Percentiles rank a stretch among this genome's conserved stretches.
These are phyloP conservation scores for Muschampia plurimacula DNA, from an alignment of 2,888 invertebrate genomes.

Conservation along the genomic window DNA sequence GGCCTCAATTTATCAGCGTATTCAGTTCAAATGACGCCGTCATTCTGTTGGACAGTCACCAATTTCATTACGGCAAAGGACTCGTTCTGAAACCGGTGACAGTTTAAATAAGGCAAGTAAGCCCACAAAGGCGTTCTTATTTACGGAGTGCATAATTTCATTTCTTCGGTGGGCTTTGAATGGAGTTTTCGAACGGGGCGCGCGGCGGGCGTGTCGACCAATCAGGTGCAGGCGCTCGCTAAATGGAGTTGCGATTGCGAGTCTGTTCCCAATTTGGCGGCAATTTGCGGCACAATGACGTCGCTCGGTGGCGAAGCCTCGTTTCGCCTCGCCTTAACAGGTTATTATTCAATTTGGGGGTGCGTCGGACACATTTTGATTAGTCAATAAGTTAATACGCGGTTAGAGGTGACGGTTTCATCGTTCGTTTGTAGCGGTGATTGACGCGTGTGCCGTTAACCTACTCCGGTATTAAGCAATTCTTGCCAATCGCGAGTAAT, in stretches of 20 bases:
- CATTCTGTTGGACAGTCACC: conserved; percentile 50
- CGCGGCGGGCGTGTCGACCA: conserved; percentile 73
- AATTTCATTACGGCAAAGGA: conserved; percentile 56
- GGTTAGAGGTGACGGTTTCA: conserved; percentile 62
- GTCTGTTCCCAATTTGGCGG: conserved; percentile 79
- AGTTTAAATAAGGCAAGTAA: conserved; percentile 66
- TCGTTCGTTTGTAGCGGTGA: conserved; percentile 47
- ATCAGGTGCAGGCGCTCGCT: conserved; percentile 77
- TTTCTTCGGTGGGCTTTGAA: conserved; percentile 67
- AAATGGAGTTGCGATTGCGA: conserved; percentile 75
- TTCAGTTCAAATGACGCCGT: conserved; percentile 40
- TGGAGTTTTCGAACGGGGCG: conserved; percentile 54
- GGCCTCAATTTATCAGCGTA: conserved; percentile 44
- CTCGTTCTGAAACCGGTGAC: conserved; percentile 52
- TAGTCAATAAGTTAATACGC: conserved; percentile 74
- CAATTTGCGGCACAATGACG: conserved; percentile 80
- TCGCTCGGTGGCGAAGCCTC: conserved; percentile 51
- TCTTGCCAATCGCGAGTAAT: conserved; percentile 14
- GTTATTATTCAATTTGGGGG: conserved; percentile 80
- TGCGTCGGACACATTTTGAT: conserved; percentile 79
- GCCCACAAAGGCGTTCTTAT: conserved; percentile 70
- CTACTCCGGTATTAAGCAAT: conserved; percentile 36
- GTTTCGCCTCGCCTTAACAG: conserved; percentile 67
- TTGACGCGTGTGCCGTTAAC: conserved; percentile 48
- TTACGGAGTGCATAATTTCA: conserved; percentile 81